Base-by-base conservation (phyloP, 64 coral and sea anemone genomes). In the Actinia tenebrosa region DNA sequence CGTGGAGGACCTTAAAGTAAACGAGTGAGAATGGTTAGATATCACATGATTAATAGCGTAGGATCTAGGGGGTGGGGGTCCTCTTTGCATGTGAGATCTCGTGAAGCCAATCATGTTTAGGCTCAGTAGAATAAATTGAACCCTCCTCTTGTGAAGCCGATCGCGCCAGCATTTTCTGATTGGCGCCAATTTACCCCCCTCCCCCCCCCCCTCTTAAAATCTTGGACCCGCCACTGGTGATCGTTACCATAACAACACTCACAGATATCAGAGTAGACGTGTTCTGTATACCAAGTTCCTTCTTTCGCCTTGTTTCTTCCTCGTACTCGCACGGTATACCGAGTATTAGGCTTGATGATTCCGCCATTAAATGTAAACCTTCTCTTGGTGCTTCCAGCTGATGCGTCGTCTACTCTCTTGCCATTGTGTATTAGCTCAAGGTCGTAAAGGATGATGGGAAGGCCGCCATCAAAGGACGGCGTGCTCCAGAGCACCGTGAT, bases 281-380 rank as follows among this genome's bases (percentile, higher is more conserved):
- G 18, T 6, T 44, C 13, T 2, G 25, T 42, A 10, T 23, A 75
- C 30, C 63, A 82, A 7, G 18, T 7, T 9, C 90, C 90, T 23
- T 87, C 42, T 2, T 84, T 59, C 25, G 86, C 56, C 46, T 82
- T 37, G 78, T 92, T 92, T 6, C 55, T 71, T 72, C 53, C 90
- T 77, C 86, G 50, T 52, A 92, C 63, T 71, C 75, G 8, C 5
- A 92, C 78, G 5, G 56, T 75, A 53, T 92, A 92, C 45, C 5
- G 5, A 2, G 85, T 93, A 64, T 42, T 64, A 10, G 91, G 72
- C 46, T 80, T 79, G 14, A 93, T 83, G 16, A 89, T 71, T 11
- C 83, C 84, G 3, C 85, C 86, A 45, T 87, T 93, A 84, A 97
- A 97, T 9, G 94, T 97, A 64, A 90, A 97, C 1, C 88, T 60